phyloP scores from a whole-genome alignment of 1,140 invertebrate genomes.

The Dendroctonus valens region DNA sequence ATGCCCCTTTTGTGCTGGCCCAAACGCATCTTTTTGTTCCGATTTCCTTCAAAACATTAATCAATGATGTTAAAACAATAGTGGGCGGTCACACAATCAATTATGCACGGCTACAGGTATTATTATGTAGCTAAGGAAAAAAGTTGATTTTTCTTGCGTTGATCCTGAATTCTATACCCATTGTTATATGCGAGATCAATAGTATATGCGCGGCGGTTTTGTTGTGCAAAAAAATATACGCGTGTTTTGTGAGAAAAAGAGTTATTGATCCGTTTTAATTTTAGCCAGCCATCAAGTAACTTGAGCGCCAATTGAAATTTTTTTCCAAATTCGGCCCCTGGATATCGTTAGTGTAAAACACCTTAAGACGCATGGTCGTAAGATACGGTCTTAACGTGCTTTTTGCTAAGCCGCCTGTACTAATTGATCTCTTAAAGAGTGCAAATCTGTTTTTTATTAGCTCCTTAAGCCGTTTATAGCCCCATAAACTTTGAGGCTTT shows the following conservation, averaged over 20 bases:
- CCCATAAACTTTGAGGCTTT: slow-evolving; percentile 9
- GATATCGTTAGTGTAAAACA: slow-evolving; percentile 19
- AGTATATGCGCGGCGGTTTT: no score
- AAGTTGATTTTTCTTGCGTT: slow-evolving; percentile 26
- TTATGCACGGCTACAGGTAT: slow-evolving; percentile 34
- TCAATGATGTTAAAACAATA: slow-evolving; percentile 32
- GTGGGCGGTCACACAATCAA: slow-evolving; percentile 31
- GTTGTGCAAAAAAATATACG: no score
- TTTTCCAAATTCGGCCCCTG: not conserved
- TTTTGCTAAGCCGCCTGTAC: slow-evolving; percentile 12
- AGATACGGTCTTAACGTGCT: slow-evolving; percentile 21
- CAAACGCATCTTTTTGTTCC: slow-evolving; percentile 27
- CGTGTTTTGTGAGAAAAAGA: no score
- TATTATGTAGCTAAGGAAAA: slow-evolving; percentile 27
- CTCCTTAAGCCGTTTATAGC: slow-evolving; percentile 18
- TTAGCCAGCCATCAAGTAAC: not conserved
- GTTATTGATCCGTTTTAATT: no score
- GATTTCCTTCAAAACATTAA: slow-evolving; percentile 33
- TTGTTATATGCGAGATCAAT: slow-evolving; percentile 17
- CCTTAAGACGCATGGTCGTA: slow-evolving; percentile 12
- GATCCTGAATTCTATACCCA: slow-evolving; percentile 29
- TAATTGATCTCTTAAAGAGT: slow-evolving; percentile 27
- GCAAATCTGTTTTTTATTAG: slow-evolving; percentile 26
- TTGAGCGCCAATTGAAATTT: not conserved
- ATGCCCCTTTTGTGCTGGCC: slow-evolving; percentile 12